These are phyloP conservation scores for Cossypha polioptera DNA, from an alignment of 2,797 vertebrate genomes.

Conservation along the genomic window DNA sequence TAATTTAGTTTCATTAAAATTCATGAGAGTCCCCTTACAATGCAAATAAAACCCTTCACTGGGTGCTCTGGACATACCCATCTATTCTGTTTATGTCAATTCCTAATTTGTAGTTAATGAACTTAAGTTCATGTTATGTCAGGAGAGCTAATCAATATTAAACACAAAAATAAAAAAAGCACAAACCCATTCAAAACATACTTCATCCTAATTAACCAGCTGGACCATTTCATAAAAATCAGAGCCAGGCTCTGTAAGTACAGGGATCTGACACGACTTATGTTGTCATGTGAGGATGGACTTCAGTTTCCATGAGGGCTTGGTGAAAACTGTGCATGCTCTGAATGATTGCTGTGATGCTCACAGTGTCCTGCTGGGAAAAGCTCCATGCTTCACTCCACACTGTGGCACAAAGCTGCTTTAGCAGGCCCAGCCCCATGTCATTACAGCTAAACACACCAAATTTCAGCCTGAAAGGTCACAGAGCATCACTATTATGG, in stretches of 20 bases:
- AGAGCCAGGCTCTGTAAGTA: not conserved
- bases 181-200: not conserved
- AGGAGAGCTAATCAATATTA: conserved; percentile 3
- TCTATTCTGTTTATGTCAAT: not conserved
- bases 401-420: not conserved
- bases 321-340: not conserved
- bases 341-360: not conserved
- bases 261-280: not conserved
- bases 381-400: not conserved
- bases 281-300: not conserved
- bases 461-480: not conserved
- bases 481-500: not conserved
- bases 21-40: not conserved
- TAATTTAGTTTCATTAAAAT: not conserved
- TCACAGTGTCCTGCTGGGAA: not conserved
- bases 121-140: not conserved
- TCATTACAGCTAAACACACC: not conserved
- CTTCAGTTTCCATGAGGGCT: not conserved
- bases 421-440: not conserved
- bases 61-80: not conserved
- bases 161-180: conserved; percentile 6
- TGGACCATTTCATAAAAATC: not conserved
- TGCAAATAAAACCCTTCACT: not conserved
- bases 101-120: conserved; percentile 14
- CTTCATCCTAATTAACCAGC: conserved; percentile 17